phyloP scores from a whole-genome alignment of 2,113 vertebrate genomes.

The Carassius auratus region DNA sequence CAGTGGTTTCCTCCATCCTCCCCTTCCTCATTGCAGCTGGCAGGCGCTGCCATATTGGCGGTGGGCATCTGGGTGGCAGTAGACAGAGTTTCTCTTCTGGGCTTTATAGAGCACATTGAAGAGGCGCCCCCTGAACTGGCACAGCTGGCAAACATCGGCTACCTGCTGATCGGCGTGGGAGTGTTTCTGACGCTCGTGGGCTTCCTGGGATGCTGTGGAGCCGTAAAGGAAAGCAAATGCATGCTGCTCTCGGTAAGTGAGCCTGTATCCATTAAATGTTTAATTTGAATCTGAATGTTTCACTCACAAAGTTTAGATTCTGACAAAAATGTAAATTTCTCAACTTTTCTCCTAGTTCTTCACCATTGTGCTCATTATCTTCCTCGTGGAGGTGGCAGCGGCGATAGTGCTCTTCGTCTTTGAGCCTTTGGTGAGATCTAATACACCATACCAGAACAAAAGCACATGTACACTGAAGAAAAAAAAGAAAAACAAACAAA shows the following conservation, averaged over 20 bases:
- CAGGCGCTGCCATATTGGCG: slow-evolving; percentile 63
- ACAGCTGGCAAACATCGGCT: slow-evolving; percentile 65
- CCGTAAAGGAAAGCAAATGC: slow-evolving; percentile 67
- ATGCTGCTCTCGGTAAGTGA: slow-evolving; percentile 69
- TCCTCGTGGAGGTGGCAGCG: slow-evolving; percentile 53
- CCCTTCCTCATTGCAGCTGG: slow-evolving; percentile 56
- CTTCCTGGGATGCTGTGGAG: slow-evolving; percentile 73
- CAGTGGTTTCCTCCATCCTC: not conserved
- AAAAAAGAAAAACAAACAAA: no score
- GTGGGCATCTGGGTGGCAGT: slow-evolving; percentile 71
- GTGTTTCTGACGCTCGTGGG: slow-evolving; percentile 64
- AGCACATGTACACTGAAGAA: not conserved
- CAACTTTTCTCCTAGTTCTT: slow-evolving; percentile 44
- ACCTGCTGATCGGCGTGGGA: slow-evolving; percentile 67
- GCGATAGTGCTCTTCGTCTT: slow-evolving; percentile 47
- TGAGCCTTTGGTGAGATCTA: slow-evolving; percentile 45
- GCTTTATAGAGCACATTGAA: slow-evolving; percentile 52
- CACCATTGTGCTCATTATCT: slow-evolving; percentile 53
- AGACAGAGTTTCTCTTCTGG: slow-evolving; percentile 62
- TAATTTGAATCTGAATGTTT: not conserved
- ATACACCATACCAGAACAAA: not conserved
- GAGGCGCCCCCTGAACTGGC: slow-evolving; percentile 45
- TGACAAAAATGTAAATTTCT: not conserved
- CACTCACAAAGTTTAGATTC: not conserved
- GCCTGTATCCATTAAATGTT: not conserved